Conservation (phyloP, 2,113 vertebrate genomes). For the Turdus rufiventris region DNA sequence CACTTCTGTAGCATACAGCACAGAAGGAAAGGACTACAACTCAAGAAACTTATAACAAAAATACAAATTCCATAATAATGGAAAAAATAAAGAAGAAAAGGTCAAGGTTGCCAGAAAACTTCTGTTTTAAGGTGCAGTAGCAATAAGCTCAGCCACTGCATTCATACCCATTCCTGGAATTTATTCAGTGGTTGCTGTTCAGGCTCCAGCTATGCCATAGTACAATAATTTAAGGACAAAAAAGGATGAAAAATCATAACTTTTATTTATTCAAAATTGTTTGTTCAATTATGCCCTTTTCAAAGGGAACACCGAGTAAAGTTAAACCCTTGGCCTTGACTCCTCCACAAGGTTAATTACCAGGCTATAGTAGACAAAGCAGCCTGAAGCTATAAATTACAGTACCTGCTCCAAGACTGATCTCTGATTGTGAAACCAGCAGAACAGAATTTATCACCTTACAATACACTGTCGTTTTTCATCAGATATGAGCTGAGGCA, state of each 20-base stretch:
- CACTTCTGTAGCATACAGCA: neutral
- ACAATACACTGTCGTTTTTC: neutral
- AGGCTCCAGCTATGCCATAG: neutral
- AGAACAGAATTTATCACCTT: neutral
- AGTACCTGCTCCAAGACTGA: neutral
- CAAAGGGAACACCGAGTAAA: neutral
- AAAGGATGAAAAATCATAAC: neutral
- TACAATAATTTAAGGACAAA: neutral
- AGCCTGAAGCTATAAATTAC: constrained; percentile 24
- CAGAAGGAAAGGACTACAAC: neutral
- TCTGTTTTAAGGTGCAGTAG: neutral
- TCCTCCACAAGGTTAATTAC: neutral
- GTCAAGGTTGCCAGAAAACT: neutral
- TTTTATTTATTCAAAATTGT: neutral
- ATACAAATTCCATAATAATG: neutral
- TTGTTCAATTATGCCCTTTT: neutral
- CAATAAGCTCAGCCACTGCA: neutral
- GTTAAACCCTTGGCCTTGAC: neutral
- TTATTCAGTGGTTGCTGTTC: neutral
- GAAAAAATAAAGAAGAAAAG: neutral
- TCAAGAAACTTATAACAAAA: neutral
- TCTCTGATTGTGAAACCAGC: neutral
- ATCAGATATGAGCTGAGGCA: neutral
- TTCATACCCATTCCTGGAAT: neutral
- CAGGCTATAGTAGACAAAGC: neutral